Evolutionary conservation across 53 echinoderm and acorn worm species (phyloP), one percentile per base, ranked within the genome.

Genomic region (Holothuria leucospilota): DNA sequence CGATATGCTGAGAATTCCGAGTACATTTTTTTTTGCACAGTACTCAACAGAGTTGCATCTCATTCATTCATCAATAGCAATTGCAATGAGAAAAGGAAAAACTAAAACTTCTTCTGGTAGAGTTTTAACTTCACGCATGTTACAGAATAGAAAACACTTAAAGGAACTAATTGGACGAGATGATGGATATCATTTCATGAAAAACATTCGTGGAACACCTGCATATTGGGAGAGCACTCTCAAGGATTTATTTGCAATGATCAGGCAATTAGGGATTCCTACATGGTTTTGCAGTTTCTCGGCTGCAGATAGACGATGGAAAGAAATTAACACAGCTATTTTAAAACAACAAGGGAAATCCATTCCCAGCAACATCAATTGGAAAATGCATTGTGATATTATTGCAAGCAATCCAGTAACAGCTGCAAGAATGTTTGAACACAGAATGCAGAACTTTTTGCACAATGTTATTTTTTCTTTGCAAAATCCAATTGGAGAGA

Each of bases 1-100:
- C 86, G 95, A 75, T 93, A 93, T 87, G 91, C 91, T 15, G 29
- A 86, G 28, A 87, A 85, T 85, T 68, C 85, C 24, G 88, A 95
- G 14, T 95, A 88, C 26, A 88, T 95, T 20, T 93, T 94, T n/a
- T 69, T 91, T 81, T 93, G 95, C 95, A 24, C 95, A 95, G 38
- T 93, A 88, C 86, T 30, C 82, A 18, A 88, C 90, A 51, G 91
- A 95, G 68, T 53, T 93, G 71, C 86, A 95, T 11, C 86, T 86
- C 65, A 89, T 93, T 20, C 27, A 88, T 58, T 95, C 95, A 58
- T 78, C 84, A 67, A 84, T 95, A 20, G 88, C 93, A 30, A 89
- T 95, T 84, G 95, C 93, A 25, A 70, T 95, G 63, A 68, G 93
- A 28, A 86, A 91, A 85, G 87, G 95, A 23, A 59, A 29, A 52